Evolutionary conservation across 2,797 vertebrate genomes (phyloP).

Genomic region (Potorous gilbertii): DNA sequence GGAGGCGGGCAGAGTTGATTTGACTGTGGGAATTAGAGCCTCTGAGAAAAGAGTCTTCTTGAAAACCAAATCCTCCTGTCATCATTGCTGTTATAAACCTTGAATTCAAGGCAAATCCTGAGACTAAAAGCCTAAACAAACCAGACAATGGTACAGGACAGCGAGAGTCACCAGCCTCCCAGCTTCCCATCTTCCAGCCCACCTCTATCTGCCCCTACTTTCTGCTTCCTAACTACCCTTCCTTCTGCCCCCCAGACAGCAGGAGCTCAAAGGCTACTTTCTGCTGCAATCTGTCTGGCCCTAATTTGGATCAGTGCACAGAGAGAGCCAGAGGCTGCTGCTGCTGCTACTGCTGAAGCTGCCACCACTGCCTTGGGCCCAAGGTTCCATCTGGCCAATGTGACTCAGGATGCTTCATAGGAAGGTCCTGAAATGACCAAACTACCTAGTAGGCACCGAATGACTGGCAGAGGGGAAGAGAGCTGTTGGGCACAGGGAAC

Average conservation of each 20-base stretch:
- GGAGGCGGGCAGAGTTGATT: background rate
- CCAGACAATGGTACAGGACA: background rate
- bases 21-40: background rate
- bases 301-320: conserved; percentile 35
- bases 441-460: fast-evolving
- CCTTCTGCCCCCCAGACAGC: background rate
- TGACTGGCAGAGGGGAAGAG: background rate
- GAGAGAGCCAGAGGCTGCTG: conserved; percentile 32
- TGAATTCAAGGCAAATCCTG: background rate
- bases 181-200: background rate
- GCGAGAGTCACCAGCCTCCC: background rate
- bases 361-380: background rate
- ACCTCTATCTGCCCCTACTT: background rate
- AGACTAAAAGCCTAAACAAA: background rate
- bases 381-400: conserved; percentile 41
- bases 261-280: conserved; percentile 11
- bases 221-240: background rate
- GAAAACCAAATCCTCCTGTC: background rate
- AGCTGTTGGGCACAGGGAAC: too few species aligned
- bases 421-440: background rate
- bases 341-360: background rate
- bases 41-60: background rate
- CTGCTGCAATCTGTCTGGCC: conserved; percentile 1
- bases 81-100: background rate
- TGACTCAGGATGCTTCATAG: background rate